A percentile compares a stretch with the other conserved stretches of the same genome.
These are phyloP conservation scores for Hypanus sabinus DNA, from an alignment of 2,113 vertebrate species.

Conservation along the genomic window DNA sequence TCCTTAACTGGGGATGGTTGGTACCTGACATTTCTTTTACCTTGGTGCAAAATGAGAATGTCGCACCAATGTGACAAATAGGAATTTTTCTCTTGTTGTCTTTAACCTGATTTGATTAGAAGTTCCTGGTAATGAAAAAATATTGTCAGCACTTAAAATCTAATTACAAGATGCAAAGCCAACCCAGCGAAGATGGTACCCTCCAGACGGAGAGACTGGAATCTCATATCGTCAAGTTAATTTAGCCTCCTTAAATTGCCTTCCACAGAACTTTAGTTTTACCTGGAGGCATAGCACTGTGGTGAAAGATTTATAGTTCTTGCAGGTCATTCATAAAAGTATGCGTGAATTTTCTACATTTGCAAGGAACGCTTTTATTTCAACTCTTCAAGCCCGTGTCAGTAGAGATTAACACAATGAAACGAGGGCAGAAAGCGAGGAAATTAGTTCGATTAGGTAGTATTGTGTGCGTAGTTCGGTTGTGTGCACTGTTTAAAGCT, in stretches of 20 bases:
- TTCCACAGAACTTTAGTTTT: neutral
- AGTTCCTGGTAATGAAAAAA: neutral
- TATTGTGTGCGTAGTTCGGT: neutral
- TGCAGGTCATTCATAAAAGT: neutral
- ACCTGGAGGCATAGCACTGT: neutral
- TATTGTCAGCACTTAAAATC: neutral
- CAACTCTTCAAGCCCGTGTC: neutral
- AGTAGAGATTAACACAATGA: neutral
- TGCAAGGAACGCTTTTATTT: neutral
- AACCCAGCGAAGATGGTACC: neutral
- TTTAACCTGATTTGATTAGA: neutral
- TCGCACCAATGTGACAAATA: neutral
- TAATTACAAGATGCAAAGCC: neutral
- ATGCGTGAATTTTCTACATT: neutral
- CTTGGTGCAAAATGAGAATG: neutral
- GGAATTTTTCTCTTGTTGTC: no score
- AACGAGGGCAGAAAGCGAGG: no score
- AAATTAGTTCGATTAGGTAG: neutral
- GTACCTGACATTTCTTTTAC: neutral
- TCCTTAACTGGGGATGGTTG: neutral
- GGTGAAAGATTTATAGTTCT: neutral
- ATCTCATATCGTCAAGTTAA: neutral
- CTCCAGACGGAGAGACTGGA: neutral
- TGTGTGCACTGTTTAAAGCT: neutral
- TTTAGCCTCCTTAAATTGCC: neutral